Conservation (phyloP, 2,888 invertebrate species). For the Stenodera caucasica region DNA sequence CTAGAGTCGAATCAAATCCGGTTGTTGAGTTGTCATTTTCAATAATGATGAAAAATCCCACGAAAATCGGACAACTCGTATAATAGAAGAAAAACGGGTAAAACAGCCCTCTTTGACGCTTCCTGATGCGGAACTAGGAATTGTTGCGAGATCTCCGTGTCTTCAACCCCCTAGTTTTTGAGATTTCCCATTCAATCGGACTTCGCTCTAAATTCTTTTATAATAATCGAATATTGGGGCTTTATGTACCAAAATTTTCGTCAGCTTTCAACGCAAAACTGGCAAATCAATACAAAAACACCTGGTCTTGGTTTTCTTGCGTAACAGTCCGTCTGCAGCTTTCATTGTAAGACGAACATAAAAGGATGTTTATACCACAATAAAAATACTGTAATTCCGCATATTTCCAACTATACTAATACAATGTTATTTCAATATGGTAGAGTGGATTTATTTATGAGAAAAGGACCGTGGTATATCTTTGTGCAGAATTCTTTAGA, state of each 20-base stretch:
- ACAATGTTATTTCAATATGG: no score
- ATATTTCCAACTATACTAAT: no score
- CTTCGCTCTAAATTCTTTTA: constrained; percentile 44
- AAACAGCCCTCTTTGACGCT: constrained; percentile 7
- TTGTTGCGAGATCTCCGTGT: constrained; percentile 3
- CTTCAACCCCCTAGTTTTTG: not conserved
- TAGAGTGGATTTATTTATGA: constrained; percentile 35
- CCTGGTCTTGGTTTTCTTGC: constrained; percentile 49
- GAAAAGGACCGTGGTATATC: constrained; percentile 40
- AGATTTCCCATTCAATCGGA: constrained; percentile 14
- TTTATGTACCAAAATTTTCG: constrained; percentile 26
- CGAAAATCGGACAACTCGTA: not conserved
- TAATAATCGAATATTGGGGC: constrained; percentile 27
- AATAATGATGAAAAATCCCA: not conserved
- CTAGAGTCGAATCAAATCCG: no score
- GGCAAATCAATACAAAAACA: constrained; percentile 53
- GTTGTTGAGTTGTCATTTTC: no score
- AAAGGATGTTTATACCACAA: constrained; percentile 41
- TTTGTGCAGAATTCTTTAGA: constrained; percentile 38
- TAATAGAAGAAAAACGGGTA: not conserved
- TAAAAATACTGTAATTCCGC: constrained; percentile 30
- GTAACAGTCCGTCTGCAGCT: constrained; percentile 44
- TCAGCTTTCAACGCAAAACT: constrained; percentile 48
- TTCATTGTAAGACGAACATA: constrained; percentile 38
- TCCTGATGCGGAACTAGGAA: constrained; percentile 29